Evolutionary conservation across 1,140 invertebrate genomes (phyloP), one percentile per base, ranked within the genome.

Genomic region (Heliothis virescens): DNA sequence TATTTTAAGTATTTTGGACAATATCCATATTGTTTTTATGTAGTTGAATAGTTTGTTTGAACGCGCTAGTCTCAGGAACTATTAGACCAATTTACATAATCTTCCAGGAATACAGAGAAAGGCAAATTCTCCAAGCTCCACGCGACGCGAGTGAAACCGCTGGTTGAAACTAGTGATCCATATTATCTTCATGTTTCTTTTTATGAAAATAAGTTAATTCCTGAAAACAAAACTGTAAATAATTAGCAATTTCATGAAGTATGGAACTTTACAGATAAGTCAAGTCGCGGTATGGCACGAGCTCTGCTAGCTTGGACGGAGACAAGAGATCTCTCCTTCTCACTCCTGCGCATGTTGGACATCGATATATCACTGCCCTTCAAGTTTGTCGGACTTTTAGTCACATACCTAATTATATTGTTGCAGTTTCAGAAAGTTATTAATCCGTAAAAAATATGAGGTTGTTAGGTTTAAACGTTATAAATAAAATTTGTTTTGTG

Each of bases 401-500:
- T 89, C 34, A 92, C 92, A 0, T 94, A 94, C 63, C 86, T 94
- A 9, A 90, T 94, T 48, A 92, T 92, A 73, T 29, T 93, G 50
- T 65, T 94, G 47, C 92, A 94, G 67, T 92, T 94, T 55, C 86
- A 92, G 72, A 94, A 92, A 84, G 89, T 94, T 9, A 88, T 90
- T 9, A 84, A 89, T 63, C 86, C 84, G 5, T 67, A 81, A 60
- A n/a, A 16, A 26, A 15, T 65, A 67, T 55, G 9, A 41, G 34
- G 34, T 41, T 53, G 48, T 41, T 18, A 2, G n/a, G n/a, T 57
- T 9, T 79, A 52, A 57, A 18, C 0, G 53, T 16, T 10, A 18
- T 1, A n/a, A n/a, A 18, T 18, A 57, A 21, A 21, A 10, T 21
- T 57, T 57, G 55, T 3, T 41, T 41, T 5, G 0, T 5, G 5